Conservation (phyloP, 2,888 invertebrate species). For the Drosophila cognata region DNA sequence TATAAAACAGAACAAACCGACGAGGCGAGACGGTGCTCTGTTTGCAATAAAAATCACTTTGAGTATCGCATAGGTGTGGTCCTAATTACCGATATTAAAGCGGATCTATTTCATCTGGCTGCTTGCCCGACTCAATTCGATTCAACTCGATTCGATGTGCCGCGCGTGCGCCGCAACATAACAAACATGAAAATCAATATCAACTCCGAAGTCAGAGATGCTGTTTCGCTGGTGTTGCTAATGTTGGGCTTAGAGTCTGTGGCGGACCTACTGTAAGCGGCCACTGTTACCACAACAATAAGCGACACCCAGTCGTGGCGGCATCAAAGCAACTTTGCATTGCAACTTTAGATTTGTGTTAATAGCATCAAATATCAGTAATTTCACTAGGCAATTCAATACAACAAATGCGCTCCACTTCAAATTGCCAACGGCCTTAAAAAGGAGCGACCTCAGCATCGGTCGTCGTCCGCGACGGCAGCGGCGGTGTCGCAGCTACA, state of each 20-base stretch:
- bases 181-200: constrained; percentile 55
- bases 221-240: constrained; percentile 11
- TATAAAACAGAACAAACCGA: constrained; percentile 61
- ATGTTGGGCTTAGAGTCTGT: constrained; percentile 17
- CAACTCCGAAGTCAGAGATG: constrained; percentile 18
- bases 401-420: constrained; percentile 55
- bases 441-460: constrained; percentile 51
- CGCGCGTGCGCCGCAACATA: constrained; percentile 59
- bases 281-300: constrained; percentile 39
- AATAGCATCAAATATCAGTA: constrained; percentile 84
- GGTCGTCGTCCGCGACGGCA: background rate
- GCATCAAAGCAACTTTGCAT: constrained; percentile 37
- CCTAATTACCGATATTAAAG: constrained; percentile 82
- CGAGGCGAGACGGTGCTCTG: constrained; percentile 28
- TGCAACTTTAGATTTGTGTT: constrained; percentile 72
- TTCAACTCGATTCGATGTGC: constrained; percentile 48
- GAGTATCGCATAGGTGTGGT: constrained; percentile 80
- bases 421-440: constrained; percentile 35
- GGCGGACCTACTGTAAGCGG: constrained; percentile 44
- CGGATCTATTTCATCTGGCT: constrained; percentile 80
- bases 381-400: constrained; percentile 79
- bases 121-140: constrained; percentile 22
- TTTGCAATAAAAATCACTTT: constrained; percentile 74
- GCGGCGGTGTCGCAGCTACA: constrained; percentile 32
- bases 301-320: constrained; percentile 34